Evolutionary conservation across 2,113 vertebrate genomes (phyloP).

Genomic region (Chascanopsetta lugubris): DNA sequence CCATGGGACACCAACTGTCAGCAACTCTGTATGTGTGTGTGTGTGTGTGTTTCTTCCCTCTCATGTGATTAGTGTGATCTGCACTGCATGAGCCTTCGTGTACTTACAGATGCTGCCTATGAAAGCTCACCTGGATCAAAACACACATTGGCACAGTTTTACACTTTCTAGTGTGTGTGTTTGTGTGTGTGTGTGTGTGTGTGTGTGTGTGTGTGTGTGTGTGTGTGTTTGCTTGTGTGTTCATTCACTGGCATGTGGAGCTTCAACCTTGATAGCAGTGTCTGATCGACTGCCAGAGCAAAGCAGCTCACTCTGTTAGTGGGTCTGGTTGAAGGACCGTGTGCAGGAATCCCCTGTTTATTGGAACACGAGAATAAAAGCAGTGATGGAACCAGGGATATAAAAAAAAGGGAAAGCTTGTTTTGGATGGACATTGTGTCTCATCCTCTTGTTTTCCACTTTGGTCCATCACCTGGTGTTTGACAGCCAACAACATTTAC

Average conservation of each 20-base stretch:
- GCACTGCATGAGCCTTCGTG: not conserved
- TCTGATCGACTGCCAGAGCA: constrained; percentile 52
- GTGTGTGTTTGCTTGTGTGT: not conserved
- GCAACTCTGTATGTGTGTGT: constrained; percentile 33
- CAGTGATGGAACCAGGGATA: constrained; percentile 7
- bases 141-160: not conserved
- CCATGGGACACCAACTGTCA: constrained; percentile 58
- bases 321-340: constrained; percentile 54
- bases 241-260: constrained; percentile 19
- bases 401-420: constrained; percentile 1
- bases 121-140: not conserved
- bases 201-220: constrained; percentile 6
- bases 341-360: constrained; percentile 58
- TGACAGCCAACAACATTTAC: not conserved
- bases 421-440: not conserved
- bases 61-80: not conserved
- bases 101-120: not conserved
- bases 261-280: constrained; percentile 44
- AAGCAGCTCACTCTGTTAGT: constrained; percentile 61
- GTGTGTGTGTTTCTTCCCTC: not conserved
- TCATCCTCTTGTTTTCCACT: constrained; percentile 7
- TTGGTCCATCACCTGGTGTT: constrained; percentile 1
- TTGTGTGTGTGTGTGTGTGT: not conserved
- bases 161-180: constrained; percentile 1
- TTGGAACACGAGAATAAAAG: constrained; percentile 23